A percentile compares a stretch with the other conserved stretches of the same genome.
phyloP scores from a whole-genome alignment of 2,888 invertebrate species.

The Petrolisthes cinctipes region DNA sequence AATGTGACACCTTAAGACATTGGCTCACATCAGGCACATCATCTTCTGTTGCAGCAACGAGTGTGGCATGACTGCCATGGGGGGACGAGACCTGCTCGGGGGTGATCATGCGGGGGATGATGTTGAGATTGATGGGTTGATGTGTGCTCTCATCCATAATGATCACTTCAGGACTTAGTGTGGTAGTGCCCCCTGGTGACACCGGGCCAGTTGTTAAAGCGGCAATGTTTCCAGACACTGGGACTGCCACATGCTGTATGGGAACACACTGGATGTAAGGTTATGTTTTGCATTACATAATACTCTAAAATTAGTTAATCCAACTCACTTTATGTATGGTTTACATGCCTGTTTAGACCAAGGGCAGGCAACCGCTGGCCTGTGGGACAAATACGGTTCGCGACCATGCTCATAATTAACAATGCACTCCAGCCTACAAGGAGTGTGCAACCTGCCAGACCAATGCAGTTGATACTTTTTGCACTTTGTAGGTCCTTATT shows the following conservation, averaged over 20 bases:
- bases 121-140: slow-evolving; percentile 67
- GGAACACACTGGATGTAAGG: too few species aligned
- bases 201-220: slow-evolving; percentile 44
- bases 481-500: too few species aligned
- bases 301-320: background rate
- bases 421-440: too few species aligned
- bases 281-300: too few species aligned
- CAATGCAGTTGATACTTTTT: too few species aligned
- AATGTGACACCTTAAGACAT: background rate
- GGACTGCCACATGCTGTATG: slow-evolving; percentile 55
- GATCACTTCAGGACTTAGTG: slow-evolving; percentile 66
- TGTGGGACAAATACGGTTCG: too few species aligned
- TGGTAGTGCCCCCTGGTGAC: slow-evolving; percentile 53
- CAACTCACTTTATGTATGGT: background rate
- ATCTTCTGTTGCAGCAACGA: slow-evolving; percentile 59
- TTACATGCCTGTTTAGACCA: background rate
- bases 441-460: too few species aligned
- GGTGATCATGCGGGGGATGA: slow-evolving; percentile 65
- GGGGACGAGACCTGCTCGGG: slow-evolving; percentile 49
- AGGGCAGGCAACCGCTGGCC: background rate
- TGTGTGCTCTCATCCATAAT: slow-evolving; percentile 64
- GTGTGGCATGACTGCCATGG: slow-evolving; percentile 58
- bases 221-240: slow-evolving; percentile 55
- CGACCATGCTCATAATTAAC: too few species aligned
- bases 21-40: slow-evolving; percentile 22